These are phyloP conservation scores for Yponomeuta cagnagella DNA, from an alignment of 2,888 invertebrate species.

Conservation along the genomic window DNA sequence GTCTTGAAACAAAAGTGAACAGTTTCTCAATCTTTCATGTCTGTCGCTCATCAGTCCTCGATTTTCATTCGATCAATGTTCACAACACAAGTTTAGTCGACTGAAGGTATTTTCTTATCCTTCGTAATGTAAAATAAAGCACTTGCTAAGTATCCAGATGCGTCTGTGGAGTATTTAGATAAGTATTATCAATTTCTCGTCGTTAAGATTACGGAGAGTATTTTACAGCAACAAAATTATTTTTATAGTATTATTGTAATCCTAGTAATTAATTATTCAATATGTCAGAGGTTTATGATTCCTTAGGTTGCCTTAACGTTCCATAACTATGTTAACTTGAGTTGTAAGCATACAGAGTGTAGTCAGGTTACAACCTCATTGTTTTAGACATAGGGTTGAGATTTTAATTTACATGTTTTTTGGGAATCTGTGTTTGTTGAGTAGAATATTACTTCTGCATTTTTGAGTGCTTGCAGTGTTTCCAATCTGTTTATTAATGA, in stretches of 20 bases:
- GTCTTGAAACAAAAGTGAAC: too few relatives aligned
- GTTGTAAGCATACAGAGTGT: background rate
- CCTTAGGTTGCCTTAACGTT: conserved; percentile 23
- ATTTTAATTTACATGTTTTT: background rate
- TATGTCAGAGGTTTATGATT: conserved; percentile 24
- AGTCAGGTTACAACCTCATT: background rate
- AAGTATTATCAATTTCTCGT: conserved; percentile 8
- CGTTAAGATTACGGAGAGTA: conserved; percentile 12
- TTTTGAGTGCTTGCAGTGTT: background rate
- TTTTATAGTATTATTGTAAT: conserved; percentile 28
- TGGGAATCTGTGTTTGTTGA: background rate
- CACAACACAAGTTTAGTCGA: too few relatives aligned
- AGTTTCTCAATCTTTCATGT: too few relatives aligned
- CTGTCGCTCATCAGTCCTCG: too few relatives aligned
- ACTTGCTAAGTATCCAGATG: background rate
- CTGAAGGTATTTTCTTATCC: background rate
- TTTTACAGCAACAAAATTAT: conserved; percentile 24
- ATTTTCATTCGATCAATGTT: too few relatives aligned
- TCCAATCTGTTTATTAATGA: background rate
- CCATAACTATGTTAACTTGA: background rate
- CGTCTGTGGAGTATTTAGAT: background rate
- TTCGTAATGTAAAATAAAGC: background rate
- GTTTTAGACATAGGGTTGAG: background rate
- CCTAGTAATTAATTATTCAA: conserved; percentile 15
- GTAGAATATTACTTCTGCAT: background rate